These are phyloP conservation scores for Stenoptilia bipunctidactyla DNA, from an alignment of 2,888 invertebrate species.

Conservation along the genomic window DNA sequence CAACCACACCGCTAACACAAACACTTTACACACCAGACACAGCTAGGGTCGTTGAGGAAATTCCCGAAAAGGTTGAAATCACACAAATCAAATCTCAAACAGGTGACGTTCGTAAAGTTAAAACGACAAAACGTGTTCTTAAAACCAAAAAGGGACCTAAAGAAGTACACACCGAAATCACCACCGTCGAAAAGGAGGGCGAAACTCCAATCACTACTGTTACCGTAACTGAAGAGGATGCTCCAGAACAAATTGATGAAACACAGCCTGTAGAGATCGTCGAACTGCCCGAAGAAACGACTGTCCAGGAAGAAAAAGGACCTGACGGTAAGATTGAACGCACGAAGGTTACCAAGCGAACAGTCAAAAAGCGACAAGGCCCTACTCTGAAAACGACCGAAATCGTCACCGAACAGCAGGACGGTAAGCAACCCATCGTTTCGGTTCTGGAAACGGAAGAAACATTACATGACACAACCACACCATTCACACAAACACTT, in stretches of 20 bases:
- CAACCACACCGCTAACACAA: conserved; percentile 14
- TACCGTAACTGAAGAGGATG: conserved; percentile 28
- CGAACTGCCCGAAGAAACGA: conserved; percentile 25
- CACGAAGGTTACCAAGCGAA: conserved; percentile 23
- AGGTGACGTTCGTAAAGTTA: conserved; percentile 10
- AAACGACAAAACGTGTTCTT: neutral
- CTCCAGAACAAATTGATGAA: conserved; percentile 24
- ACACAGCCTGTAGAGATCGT: conserved; percentile 15
- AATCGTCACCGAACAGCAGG: conserved; percentile 6
- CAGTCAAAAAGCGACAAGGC: conserved; percentile 24
- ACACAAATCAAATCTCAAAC: conserved; percentile 20
- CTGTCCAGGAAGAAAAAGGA: conserved; percentile 14
- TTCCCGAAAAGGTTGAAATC: conserved; percentile 8
- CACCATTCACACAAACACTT: conserved; percentile 13
- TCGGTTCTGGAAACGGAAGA: conserved; percentile 23
- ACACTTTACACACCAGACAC: neutral
- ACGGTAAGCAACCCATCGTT: conserved; percentile 24
- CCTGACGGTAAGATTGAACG: conserved; percentile 23
- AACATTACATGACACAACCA: conserved; percentile 12
- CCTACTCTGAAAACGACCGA: conserved; percentile 19
- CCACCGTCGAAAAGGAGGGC: conserved; percentile 24
- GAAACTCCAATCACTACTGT: conserved; percentile 28
- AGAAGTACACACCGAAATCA: conserved; percentile 18
- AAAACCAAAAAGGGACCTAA: conserved; percentile 18
- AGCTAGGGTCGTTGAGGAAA: conserved; percentile 14